Evolutionary conservation across 2,888 invertebrate genomes (phyloP), one percentile per base, ranked within the genome.

Genomic region (Ptilodon capucinus): DNA sequence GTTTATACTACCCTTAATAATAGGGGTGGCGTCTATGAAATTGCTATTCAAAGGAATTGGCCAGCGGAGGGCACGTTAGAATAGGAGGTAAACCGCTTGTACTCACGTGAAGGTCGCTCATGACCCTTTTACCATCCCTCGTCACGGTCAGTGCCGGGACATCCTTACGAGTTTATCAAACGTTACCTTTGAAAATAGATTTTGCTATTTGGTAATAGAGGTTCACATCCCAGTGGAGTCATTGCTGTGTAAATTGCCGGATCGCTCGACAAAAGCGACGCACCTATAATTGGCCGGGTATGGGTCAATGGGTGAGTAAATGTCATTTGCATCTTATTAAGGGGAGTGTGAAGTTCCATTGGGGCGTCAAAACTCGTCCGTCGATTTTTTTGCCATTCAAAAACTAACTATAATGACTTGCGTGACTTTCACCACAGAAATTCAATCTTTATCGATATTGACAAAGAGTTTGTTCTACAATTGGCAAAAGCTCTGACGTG

Each of bases 1-100:
- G 76, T 71, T 80, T 84, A 79, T 81, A 82, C 73, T 76, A 61
- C 79, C 79, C 79, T 63, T 84, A 86, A 86, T 86, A 81, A 83
- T 71, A 79, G 79, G 77, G 82, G 70, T 79, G 69, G 76, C 73
- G 71, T 70, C 74, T 78, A 77, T 78, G 71, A 84, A 84, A 86
- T 84, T 81, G 79, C 78, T 80, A 78, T 79, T 80, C 75, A 78
- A 78, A 83, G 78, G 73, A 77, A 77, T 79, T 71, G 72, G 76
- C 69, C 64, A 74, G 69, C 54, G 68, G 69, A 72, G 74, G 73
- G 71, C 64, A 75, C 69, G 78, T 74, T 79, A 78, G 75, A 76
- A 78, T 78, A 73, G 76, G 71, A 78, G 76, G 80, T 79, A 83
- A 84, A 79, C 77, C 76, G 73, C 74, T 70, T 61, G 60, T 72